Base-by-base conservation (phyloP, 2,888 invertebrate genomes). In the Danaus chrysippus region DNA sequence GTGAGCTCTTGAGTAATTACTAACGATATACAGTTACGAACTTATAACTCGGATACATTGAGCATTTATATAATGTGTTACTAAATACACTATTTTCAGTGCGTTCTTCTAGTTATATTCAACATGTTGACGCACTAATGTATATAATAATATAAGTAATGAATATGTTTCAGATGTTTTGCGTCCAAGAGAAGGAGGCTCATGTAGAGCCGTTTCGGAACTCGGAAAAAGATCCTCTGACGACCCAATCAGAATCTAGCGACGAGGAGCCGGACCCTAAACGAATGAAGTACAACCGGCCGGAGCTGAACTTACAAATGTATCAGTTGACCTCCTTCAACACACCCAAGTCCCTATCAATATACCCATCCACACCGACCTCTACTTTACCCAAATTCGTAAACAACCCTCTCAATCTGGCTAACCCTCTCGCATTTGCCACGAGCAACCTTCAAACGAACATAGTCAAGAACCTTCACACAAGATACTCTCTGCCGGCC, bases 251-350 rank as follows among this genome's bases (percentile, higher is more conserved):
- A 0, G 87, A 87, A 15, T 84, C 86, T 0, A 87, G 87, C 10
- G 87, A 86, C 19, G 89, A 89, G 0, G 91, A 90, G 55, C 88
- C 90, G 0, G 69, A 76, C 12, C 70, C 86, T 0, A 90, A 91
- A 69, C 76, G 86, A 0, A 70, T 83, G 13, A 89, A 89, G 64
- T 79, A 75, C 71, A 74, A 78, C 6, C 76, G 70, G 43, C 82
- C 88, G 0, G 81, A 83, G 0, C 71, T 90, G 3, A 87, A 87
- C 72, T 74, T 91, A 0, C 83, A 90, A 83, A 88, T 91, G 0
- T 89, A 86, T 68, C 84, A 91, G 66, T 88, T 91, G 71, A 89
- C 90, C 0, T 80, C 87, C 0, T 90, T 81, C 68, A 87, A 79
- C 63, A 79, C 85, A 17, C 84, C 86, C 0, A 86, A 82, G 52